phyloP scores from a whole-genome alignment of 2,113 vertebrate genomes.

The Clarias batrachus region DNA sequence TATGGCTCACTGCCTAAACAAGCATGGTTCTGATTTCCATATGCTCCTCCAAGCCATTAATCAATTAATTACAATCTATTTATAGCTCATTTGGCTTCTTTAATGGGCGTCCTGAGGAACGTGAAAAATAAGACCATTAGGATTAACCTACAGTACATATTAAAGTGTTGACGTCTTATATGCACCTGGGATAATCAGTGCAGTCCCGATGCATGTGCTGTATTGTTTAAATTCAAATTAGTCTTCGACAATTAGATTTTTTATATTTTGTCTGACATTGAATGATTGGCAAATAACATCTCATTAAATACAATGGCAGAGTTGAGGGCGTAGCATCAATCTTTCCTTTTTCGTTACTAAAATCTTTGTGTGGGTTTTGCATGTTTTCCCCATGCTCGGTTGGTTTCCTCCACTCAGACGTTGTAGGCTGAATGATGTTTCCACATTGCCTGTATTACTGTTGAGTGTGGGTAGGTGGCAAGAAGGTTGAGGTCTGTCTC shows the following conservation, averaged over 20 bases:
- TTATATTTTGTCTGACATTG: constrained; percentile 33
- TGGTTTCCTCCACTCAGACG: too few relatives aligned
- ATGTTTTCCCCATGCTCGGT: too few relatives aligned
- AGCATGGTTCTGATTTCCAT: constrained; percentile 24
- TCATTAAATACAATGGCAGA: constrained; percentile 31
- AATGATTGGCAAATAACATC: constrained; percentile 39
- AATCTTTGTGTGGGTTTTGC: too few relatives aligned
- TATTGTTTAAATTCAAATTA: constrained; percentile 45
- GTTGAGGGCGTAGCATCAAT: background rate
- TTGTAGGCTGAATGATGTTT: too few relatives aligned
- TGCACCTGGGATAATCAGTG: constrained; percentile 48
- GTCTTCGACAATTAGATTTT: constrained; percentile 35
- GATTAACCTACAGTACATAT: constrained; percentile 41
- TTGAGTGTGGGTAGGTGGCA: too few relatives aligned
- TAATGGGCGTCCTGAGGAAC: constrained; percentile 38
- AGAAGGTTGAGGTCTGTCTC: too few relatives aligned
- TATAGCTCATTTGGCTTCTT: constrained; percentile 29
- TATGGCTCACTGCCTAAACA: constrained; percentile 16
- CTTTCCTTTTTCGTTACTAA: background rate
- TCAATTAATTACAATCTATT: constrained; percentile 50
- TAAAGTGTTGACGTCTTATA: constrained; percentile 41
- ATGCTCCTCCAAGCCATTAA: constrained; percentile 38
- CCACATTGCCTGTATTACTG: too few relatives aligned
- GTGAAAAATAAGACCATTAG: constrained; percentile 47
- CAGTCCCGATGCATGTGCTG: constrained; percentile 29